A percentile compares a stretch with the other conserved stretches of the same genome.
Conservation (phyloP, 2,797 vertebrate species). For the Monodelphis domestica region DNA sequence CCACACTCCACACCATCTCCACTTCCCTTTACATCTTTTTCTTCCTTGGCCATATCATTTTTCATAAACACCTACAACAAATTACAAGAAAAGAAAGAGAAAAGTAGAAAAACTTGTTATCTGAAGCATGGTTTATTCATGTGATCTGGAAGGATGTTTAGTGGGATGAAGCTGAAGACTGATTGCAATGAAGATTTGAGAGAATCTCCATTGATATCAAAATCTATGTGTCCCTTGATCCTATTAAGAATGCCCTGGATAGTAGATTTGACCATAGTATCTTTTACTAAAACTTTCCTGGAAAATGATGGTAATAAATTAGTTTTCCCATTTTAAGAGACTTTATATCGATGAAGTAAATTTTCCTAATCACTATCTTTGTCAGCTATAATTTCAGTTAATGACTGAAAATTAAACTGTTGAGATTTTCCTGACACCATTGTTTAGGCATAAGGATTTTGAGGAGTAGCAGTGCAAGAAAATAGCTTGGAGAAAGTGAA, state of each 20-base stretch:
- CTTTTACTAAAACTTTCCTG: background rate
- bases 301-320: background rate
- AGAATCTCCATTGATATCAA: background rate
- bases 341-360: background rate
- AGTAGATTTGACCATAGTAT: background rate
- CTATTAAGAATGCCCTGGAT: background rate
- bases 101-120: background rate
- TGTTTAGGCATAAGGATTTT: background rate
- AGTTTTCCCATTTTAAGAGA: background rate
- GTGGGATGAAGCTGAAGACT: background rate
- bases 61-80: background rate
- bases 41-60: background rate
- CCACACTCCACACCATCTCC: background rate
- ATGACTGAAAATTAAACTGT: background rate
- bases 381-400: background rate
- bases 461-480: background rate
- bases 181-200: background rate
- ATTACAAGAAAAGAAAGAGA: background rate
- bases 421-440: background rate
- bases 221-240: background rate
- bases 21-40: background rate
- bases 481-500: background rate
- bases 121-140: background rate
- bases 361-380: background rate
- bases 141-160: background rate